Evolutionary conservation across 2,888 invertebrate species (phyloP), one percentile per base, ranked within the genome.

Genomic region (Rhingia rostrata): DNA sequence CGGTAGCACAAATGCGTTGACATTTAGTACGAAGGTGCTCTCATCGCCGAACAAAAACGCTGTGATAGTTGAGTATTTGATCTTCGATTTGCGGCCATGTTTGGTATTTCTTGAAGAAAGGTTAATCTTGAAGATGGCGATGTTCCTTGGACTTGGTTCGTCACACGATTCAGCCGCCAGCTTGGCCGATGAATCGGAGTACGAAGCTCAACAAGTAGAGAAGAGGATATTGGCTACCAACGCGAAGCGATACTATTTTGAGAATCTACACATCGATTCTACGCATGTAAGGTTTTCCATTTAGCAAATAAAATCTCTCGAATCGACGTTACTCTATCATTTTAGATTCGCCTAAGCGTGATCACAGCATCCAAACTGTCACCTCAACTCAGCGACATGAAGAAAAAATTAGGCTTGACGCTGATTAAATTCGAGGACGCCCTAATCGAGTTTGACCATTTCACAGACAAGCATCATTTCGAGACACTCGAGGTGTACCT

Each of bases 401-500:
- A 99, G 92, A 94, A 96, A 81, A 95, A 95, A 85, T 93, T 98
- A 67, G 97, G 97, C 0, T 92, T 99, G 51, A 97, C 97, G 51
- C 93, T 99, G 74, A 96, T 99, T 87, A 96, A 96, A 90, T 99
- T 99, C 92, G 99, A 99, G 92, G 98, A 99, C 91, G 99, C 99
- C 10, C 94, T 96, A 49, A 97, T 99, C 10, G 97, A 98, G 89
- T 93, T 99, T 86, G 96, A 97, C 90, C 96, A 97, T 1, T 99
- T 97, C 91, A 94, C 94, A 61, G 94, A 96, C 87, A 94, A 94
- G 88, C 97, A 98, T 93, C 96, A 96, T 69, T 98, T 98, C 92
- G 98, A 99, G 92, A 98, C 98, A 0, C 94, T 95, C 79, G 95
- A 96, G 80, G 96, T 97, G 89, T 94, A 99, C 73, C 92, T 96